Conservation (phyloP, 2,113 vertebrate genomes). For the Cynopterus brachyotis region DNA sequence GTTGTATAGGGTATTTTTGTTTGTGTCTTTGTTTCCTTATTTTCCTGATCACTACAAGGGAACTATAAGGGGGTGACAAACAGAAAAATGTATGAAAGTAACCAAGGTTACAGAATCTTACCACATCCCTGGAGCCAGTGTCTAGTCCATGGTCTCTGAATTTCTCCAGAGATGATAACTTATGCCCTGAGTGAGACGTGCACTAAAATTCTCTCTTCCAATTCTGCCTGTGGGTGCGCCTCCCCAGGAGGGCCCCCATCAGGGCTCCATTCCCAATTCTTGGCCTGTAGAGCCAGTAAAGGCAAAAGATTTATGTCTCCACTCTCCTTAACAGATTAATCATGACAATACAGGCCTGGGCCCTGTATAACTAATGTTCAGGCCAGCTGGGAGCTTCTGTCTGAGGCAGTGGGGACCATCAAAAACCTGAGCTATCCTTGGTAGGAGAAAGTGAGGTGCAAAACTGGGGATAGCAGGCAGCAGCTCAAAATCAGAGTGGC, state of each 20-base stretch:
- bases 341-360: not conserved
- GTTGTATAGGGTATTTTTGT: not conserved
- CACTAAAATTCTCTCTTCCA: not conserved
- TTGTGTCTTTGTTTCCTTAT: not conserved
- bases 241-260: not conserved
- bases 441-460: not conserved
- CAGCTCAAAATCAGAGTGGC: not conserved
- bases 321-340: not conserved
- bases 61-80: not conserved
- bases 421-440: not conserved
- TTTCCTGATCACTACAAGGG: not conserved
- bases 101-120: not conserved
- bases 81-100: not conserved
- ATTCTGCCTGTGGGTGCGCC: not conserved
- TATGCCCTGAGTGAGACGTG: not conserved
- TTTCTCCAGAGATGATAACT: not conserved
- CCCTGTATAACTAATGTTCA: not conserved
- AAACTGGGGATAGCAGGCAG: not conserved
- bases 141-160: not conserved
- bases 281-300: not conserved
- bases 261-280: not conserved
- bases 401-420: not conserved
- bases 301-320: not conserved
- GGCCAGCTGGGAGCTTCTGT: not conserved
- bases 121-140: not conserved